Percentiles rank a stretch among this genome's conserved stretches.
phyloP scores from a whole-genome alignment of 2,888 invertebrate genomes.

The Tetranychus piercei region DNA sequence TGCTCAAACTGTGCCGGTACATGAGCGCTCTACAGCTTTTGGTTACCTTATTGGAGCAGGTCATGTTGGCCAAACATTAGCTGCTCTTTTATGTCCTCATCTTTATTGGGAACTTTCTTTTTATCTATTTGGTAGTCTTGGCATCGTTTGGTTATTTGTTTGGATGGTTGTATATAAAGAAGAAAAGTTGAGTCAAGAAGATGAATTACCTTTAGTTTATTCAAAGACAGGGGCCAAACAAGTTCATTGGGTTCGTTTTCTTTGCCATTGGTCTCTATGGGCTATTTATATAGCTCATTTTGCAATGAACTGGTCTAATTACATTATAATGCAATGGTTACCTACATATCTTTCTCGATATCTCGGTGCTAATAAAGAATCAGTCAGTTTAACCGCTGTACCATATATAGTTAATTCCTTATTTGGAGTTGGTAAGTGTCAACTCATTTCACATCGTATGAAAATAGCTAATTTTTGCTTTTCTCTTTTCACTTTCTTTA shows the following conservation, averaged over 20 bases:
- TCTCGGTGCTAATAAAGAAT: constrained; percentile 47
- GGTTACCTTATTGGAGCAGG: constrained; percentile 52
- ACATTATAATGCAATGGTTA: constrained; percentile 60
- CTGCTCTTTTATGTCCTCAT: constrained; percentile 50
- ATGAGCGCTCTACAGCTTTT: constrained; percentile 52
- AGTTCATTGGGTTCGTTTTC: constrained; percentile 46
- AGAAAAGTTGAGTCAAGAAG: constrained; percentile 30
- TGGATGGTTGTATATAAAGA: constrained; percentile 48
- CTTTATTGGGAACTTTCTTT: constrained; percentile 48
- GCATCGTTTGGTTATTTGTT: constrained; percentile 46
- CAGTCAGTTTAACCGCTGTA: constrained; percentile 51
- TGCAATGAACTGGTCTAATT: constrained; percentile 60
- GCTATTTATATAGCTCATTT: constrained; percentile 55
- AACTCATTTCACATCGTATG: not conserved
- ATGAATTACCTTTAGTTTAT: constrained; percentile 41
- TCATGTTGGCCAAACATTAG: constrained; percentile 54
- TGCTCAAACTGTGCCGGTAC: constrained; percentile 49
- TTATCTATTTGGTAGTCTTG: constrained; percentile 48
- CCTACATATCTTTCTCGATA: constrained; percentile 49
- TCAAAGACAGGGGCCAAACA: constrained; percentile 37
- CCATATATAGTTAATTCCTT: constrained; percentile 54
- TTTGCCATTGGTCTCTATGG: constrained; percentile 50
- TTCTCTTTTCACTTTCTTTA: constrained; percentile 21
- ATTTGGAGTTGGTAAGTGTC: constrained; percentile 44
- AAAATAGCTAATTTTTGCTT: not conserved